Evolutionary conservation across 2,888 invertebrate genomes (phyloP).

Genomic region (Magallana nippona): DNA sequence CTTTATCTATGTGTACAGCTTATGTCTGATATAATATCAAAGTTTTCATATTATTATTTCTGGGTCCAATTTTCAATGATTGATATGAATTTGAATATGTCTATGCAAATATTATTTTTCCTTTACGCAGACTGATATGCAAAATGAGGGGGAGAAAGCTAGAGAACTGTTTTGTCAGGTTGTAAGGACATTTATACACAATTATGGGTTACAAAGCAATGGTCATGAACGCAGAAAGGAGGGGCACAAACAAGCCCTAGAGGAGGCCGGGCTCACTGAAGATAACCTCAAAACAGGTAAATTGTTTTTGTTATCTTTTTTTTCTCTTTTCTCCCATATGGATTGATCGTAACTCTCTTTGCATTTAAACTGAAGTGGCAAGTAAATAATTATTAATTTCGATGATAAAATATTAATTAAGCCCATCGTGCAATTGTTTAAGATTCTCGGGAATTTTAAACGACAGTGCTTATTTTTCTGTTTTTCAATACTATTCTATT

Average conservation of each 20-base stretch:
- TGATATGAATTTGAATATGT: background rate
- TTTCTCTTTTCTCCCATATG: too few species aligned
- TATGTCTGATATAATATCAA: background rate
- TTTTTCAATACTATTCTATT: too few species aligned
- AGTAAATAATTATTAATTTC: too few species aligned
- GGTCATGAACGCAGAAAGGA: constrained; percentile 34
- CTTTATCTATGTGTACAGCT: background rate
- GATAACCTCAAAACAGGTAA: constrained; percentile 27
- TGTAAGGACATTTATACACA: constrained; percentile 33
- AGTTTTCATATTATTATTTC: background rate
- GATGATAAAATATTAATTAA: too few species aligned
- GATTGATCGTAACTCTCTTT: too few species aligned
- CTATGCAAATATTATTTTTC: background rate
- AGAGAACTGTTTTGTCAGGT: constrained; percentile 41
- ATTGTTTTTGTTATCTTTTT: too few species aligned
- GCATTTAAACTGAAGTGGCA: too few species aligned
- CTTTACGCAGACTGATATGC: background rate
- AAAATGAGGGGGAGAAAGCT: background rate
- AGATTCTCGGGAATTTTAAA: too few species aligned
- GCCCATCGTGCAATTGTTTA: too few species aligned
- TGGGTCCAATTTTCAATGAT: background rate
- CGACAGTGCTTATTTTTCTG: too few species aligned
- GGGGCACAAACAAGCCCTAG: constrained; percentile 14
- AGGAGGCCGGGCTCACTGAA: background rate
- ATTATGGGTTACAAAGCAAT: constrained; percentile 35